phyloP scores from a whole-genome alignment of 2,113 vertebrate genomes.

The Empidonax alnorum region DNA sequence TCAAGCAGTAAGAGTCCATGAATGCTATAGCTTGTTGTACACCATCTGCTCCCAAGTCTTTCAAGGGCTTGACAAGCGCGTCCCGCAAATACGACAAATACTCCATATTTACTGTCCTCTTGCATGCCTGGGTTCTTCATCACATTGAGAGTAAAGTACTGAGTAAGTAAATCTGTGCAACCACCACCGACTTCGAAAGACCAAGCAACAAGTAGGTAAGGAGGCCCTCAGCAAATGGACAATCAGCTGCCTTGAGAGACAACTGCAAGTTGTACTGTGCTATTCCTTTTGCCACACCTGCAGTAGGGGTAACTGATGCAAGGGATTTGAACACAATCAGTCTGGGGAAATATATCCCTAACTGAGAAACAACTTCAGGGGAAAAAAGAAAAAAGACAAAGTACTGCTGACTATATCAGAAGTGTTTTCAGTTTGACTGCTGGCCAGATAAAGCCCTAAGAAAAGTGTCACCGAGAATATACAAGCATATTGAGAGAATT shows the following conservation, averaged over 20 bases:
- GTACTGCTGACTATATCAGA: not conserved
- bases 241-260: not conserved
- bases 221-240: not conserved
- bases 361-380: not conserved
- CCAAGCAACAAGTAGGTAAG: not conserved
- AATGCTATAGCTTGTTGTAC: conserved; percentile 81
- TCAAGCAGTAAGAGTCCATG: conserved; percentile 90
- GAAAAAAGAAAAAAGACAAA: no score
- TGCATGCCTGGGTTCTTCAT: conserved; percentile 85
- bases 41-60: conserved; percentile 81
- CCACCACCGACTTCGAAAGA: not conserved
- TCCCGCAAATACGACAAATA: conserved; percentile 86
- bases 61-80: conserved; percentile 84
- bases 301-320: accelerated
- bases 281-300: not conserved
- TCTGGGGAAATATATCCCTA: not conserved
- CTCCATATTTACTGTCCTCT: conserved; percentile 88
- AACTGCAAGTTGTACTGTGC: not conserved
- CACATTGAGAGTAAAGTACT: not conserved
- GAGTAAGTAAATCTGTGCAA: not conserved
- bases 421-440: not conserved
- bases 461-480: accelerated
- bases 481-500: not conserved
- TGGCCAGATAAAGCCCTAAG: not conserved
- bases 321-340: not conserved